Evolutionary conservation across 2,888 invertebrate species (phyloP).

Genomic region (Tuberolachnus salignus): DNA sequence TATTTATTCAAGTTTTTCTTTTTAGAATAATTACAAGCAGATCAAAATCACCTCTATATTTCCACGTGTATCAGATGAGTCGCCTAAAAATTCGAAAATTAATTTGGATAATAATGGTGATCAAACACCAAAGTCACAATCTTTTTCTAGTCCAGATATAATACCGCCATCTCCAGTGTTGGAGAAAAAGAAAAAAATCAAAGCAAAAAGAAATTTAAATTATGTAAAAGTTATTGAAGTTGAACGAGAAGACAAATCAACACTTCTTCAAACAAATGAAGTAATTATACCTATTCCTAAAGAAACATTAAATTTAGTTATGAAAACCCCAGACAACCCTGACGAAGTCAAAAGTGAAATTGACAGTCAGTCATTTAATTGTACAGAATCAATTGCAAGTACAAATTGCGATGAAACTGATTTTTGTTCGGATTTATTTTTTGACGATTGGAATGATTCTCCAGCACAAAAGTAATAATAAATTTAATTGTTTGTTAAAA

Average conservation of each 20-base stretch:
- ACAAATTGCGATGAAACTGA: conserved; percentile 34
- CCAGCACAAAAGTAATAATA: background rate
- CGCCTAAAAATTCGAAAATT: background rate
- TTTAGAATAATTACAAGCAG: conserved; percentile 34
- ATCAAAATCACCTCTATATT: conserved; percentile 47
- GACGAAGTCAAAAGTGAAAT: background rate
- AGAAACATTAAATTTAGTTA: conserved; percentile 4
- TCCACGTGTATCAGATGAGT: background rate
- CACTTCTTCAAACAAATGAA: background rate
- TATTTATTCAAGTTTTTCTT: background rate
- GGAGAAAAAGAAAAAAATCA: conserved; percentile 21
- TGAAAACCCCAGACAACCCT: background rate
- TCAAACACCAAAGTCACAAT: background rate
- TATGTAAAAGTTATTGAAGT: background rate
- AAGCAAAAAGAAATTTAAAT: conserved; percentile 39
- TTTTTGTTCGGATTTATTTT: conserved; percentile 26
- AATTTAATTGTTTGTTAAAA: background rate
- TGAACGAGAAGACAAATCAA: background rate
- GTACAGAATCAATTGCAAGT: conserved; percentile 29
- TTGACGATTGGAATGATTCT: conserved; percentile 38
- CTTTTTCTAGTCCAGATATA: conserved; percentile 38
- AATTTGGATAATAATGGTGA: background rate
- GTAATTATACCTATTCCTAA: background rate
- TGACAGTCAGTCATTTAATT: conserved; percentile 8
- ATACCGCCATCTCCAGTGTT: conserved; percentile 42